These are phyloP conservation scores for Lithophane semibrunnea DNA, from an alignment of 2,888 invertebrate genomes.

Conservation along the genomic window DNA sequence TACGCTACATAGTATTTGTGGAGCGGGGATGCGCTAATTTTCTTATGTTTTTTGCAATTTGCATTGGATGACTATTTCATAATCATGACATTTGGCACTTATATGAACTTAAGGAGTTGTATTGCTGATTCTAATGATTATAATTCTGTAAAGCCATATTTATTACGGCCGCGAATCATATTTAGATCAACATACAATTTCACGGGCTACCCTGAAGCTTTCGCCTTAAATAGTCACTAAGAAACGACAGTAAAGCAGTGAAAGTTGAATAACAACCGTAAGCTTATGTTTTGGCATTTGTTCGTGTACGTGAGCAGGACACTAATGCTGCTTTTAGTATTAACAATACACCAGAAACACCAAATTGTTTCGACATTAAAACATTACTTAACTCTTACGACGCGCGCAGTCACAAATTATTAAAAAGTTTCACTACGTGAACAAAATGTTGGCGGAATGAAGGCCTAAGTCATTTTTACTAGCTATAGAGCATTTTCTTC, in stretches of 20 bases:
- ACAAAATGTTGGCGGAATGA: conserved; percentile 30
- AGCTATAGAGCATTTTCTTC: conserved; percentile 44
- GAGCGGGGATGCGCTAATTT: not conserved
- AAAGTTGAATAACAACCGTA: conserved; percentile 78
- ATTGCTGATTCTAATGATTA: too few species aligned
- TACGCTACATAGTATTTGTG: conserved; percentile 1
- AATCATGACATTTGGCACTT: too few species aligned
- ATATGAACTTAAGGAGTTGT: too few species aligned
- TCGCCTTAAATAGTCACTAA: conserved; percentile 1
- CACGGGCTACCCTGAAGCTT: too few species aligned
- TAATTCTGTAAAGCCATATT: too few species aligned
- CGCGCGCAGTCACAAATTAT: conserved; percentile 32
- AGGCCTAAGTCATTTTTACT: conserved; percentile 24
- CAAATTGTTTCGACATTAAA: conserved; percentile 55
- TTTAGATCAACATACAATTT: too few species aligned
- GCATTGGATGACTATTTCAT: too few species aligned
- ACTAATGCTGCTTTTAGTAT: conserved; percentile 66
- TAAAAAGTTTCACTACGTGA: conserved; percentile 50
- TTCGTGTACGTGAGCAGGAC: conserved; percentile 73
- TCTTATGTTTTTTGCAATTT: too few species aligned
- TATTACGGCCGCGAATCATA: too few species aligned
- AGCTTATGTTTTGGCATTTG: conserved; percentile 76
- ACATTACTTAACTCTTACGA: conserved; percentile 55
- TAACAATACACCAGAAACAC: conserved; percentile 50
- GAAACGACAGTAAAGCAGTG: conserved; percentile 72